phyloP scores from a whole-genome alignment of 2,113 vertebrate species.

The Butastur rufipennis region DNA sequence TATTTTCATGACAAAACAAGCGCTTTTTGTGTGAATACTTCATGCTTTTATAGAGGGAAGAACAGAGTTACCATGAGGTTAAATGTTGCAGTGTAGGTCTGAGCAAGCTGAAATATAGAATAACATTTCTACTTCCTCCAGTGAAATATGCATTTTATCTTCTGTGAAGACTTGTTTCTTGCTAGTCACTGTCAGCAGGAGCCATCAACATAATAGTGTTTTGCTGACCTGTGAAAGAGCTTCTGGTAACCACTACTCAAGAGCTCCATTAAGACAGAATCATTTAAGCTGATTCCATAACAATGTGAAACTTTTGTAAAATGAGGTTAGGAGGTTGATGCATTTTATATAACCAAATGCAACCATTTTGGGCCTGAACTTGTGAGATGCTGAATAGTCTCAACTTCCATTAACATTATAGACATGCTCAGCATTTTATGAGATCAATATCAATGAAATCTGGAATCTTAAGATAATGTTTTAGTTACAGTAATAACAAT shows the following conservation, averaged over 20 bases:
- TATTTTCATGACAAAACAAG: conserved; percentile 26
- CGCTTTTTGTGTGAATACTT: not conserved
- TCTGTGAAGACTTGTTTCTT: conserved; percentile 58
- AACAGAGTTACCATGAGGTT: conserved; percentile 41
- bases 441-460: not conserved
- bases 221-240: conserved; percentile 69
- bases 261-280: conserved; percentile 57
- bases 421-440: conserved; percentile 36
- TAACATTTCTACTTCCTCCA: conserved; percentile 38
- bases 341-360: conserved; percentile 47
- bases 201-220: conserved; percentile 56
- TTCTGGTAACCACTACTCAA: conserved; percentile 53
- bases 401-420: not conserved
- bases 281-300: conserved; percentile 50
- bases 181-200: conserved; percentile 51
- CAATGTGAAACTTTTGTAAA: conserved; percentile 35
- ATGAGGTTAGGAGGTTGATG: conserved; percentile 50
- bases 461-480: conserved; percentile 3
- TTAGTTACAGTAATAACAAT: not conserved
- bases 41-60: conserved; percentile 15
- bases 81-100: conserved; percentile 6
- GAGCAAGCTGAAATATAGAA: conserved; percentile 42
- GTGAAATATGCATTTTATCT: conserved; percentile 62
- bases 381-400: conserved; percentile 36
- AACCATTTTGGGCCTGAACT: conserved; percentile 20